Evolutionary conservation across 2,888 invertebrate species (phyloP).

Genomic region (Stenotaenia linearis): DNA sequence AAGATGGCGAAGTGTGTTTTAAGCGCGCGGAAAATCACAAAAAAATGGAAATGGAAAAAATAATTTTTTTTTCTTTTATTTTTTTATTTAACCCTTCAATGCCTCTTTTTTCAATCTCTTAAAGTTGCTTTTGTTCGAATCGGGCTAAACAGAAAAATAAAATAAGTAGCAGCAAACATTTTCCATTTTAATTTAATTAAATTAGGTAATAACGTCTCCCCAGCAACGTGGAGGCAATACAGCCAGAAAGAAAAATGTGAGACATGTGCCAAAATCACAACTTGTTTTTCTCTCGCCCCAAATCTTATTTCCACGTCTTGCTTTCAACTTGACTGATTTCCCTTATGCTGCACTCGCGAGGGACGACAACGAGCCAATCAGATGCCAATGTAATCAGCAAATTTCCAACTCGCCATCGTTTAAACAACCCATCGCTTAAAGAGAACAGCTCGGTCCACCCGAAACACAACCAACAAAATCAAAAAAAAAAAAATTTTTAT

Average conservation of each 20-base stretch:
- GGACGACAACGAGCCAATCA: background rate
- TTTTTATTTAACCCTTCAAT: too few species aligned
- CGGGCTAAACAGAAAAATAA: too few species aligned
- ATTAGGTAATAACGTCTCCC: background rate
- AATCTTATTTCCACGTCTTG: background rate
- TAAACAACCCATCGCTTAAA: background rate
- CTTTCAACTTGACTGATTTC: background rate
- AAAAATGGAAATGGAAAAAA: too few species aligned
- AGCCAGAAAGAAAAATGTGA: background rate
- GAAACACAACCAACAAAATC: background rate
- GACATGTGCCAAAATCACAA: background rate
- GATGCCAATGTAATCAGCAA: background rate
- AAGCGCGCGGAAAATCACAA: background rate
- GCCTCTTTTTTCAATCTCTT: too few species aligned
- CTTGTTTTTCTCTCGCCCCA: background rate
- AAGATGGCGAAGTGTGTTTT: background rate
- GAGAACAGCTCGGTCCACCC: background rate
- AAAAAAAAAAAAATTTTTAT: background rate
- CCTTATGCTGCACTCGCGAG: background rate
- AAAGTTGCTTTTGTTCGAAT: too few species aligned
- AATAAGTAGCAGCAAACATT: background rate
- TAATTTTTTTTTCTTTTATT: too few species aligned
- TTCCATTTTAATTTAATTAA: background rate
- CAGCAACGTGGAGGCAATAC: background rate
- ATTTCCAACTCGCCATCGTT: background rate